Evolutionary conservation across 2,113 vertebrate species (phyloP), one percentile per base, ranked within the genome.

Genomic region (Prunella himalayana): DNA sequence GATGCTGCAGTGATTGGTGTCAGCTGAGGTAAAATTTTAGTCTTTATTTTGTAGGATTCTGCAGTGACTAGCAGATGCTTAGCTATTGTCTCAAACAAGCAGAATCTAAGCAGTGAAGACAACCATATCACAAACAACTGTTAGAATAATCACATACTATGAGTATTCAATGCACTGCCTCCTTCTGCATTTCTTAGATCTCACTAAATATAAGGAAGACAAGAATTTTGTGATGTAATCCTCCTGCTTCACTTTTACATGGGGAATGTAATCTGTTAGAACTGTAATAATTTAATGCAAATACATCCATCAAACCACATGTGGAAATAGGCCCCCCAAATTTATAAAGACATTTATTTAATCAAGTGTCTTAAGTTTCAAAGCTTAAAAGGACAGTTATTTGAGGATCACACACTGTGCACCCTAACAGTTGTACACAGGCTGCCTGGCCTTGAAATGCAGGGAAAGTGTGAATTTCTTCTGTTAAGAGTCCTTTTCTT

Each of bases 1-100:
- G 92, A 87, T 95, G 96, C 89, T 93, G 86, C 85, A 63, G 76
- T 90, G 84, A 96, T 63, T 78, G 78, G 61, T 95, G 90, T 91
- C 93, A 92, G 77, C 18, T 83, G 71, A 94, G 73, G 95, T 94
- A 95, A 86, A 86, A 95, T 59, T 82, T 71, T 59, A 86, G 65
- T 68, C 72, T 90, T 94, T 59, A 80, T 93, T 94, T 76, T 81
- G 76, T 30, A 84, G 87, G 69, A 57, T 68, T 63, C 63, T 94
- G 64, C 33, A 71, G 77, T 68, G 76, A 72, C 77, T 68, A 93
- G 79, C 53, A 97, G 92, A 94, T 96, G 95, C 88, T 95, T 72
- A 70, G 83, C 90, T 95, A 95, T 89, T 96, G 87, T 88, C 69
- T 83, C 70, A 85, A 41, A 81, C n/a, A 19, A 53, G 61, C 1